Percentiles rank a stretch among this genome's conserved stretches.
Conservation (phyloP, 2,888 invertebrate species). For the Polymixis lichenea region DNA sequence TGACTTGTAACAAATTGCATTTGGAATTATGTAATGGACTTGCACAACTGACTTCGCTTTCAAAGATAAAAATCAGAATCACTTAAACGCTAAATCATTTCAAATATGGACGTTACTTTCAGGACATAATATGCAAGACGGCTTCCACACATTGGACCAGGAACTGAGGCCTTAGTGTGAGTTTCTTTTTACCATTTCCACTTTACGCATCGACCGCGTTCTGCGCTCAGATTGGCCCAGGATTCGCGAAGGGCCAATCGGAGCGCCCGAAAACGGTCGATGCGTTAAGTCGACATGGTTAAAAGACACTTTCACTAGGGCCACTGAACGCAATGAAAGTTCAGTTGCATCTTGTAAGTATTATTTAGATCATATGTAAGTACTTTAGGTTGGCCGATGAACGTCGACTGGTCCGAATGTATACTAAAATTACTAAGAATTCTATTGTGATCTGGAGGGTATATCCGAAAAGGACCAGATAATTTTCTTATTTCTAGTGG, state of each 20-base stretch:
- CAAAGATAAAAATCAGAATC: conserved; percentile 81
- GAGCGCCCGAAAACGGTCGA: too few relatives aligned
- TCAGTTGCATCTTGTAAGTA: conserved; percentile 51
- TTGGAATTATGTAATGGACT: conserved; percentile 74
- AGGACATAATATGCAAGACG: conserved; percentile 89
- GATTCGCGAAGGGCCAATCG: too few relatives aligned
- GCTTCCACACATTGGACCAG: conserved; percentile 82
- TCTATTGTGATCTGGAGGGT: conserved; percentile 88
- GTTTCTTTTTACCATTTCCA: too few relatives aligned
- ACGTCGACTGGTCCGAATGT: conserved; percentile 78
- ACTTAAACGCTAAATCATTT: conserved; percentile 89
- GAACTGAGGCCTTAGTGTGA: conserved; percentile 21
- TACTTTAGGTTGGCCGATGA: conserved; percentile 43
- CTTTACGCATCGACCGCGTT: too few relatives aligned
- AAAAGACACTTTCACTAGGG: too few relatives aligned
- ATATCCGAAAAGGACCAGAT: conserved; percentile 86
- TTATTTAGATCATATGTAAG: conserved; percentile 35
- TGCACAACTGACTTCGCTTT: conserved; percentile 74
- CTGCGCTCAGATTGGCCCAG: too few relatives aligned
- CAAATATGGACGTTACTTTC: conserved; percentile 89
- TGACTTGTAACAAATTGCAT: conserved; percentile 67
- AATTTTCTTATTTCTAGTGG: conserved; percentile 87
- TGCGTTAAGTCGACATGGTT: too few relatives aligned
- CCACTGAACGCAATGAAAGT: conserved; percentile 16
- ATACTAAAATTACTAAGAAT: conserved; percentile 83